These are phyloP conservation scores for Apodemia hepburni DNA, from an alignment of 2,888 invertebrate species.

Conservation along the genomic window DNA sequence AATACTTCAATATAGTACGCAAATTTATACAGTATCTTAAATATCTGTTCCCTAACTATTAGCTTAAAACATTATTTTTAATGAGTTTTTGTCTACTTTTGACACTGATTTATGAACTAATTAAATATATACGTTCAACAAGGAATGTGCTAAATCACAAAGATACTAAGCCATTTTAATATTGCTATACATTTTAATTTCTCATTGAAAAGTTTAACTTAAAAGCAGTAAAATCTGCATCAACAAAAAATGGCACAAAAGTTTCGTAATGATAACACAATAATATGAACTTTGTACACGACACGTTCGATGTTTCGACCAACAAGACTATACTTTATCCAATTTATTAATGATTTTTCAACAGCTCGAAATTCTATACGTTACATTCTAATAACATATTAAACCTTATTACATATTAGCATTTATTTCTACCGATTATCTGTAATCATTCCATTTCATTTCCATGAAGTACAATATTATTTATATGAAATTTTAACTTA, in stretches of 20 bases:
- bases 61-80: background rate
- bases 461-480: too few relatives aligned
- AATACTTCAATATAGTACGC: background rate
- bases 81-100: background rate
- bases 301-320: slow-evolving; percentile 10
- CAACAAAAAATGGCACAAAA: slow-evolving; percentile 14
- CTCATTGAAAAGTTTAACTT: slow-evolving; percentile 1
- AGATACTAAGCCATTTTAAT: slow-evolving; percentile 2
- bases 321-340: background rate
- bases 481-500: too few relatives aligned
- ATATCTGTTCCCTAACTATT: background rate
- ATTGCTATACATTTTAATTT: background rate
- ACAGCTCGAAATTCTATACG: too few relatives aligned
- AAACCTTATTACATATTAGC: too few relatives aligned
- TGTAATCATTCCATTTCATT: too few relatives aligned
- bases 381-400: too few relatives aligned
- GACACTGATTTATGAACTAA: slow-evolving; percentile 1
- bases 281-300: slow-evolving; percentile 13
- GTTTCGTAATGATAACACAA: slow-evolving; percentile 9
- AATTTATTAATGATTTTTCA: too few relatives aligned
- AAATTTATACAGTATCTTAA: too few relatives aligned
- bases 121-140: slow-evolving; percentile 6
- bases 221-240: slow-evolving; percentile 17
- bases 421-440: too few relatives aligned
- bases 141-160: slow-evolving; percentile 19